Conservation (phyloP, 2,113 vertebrate species). For the Sceloporus undulatus region DNA sequence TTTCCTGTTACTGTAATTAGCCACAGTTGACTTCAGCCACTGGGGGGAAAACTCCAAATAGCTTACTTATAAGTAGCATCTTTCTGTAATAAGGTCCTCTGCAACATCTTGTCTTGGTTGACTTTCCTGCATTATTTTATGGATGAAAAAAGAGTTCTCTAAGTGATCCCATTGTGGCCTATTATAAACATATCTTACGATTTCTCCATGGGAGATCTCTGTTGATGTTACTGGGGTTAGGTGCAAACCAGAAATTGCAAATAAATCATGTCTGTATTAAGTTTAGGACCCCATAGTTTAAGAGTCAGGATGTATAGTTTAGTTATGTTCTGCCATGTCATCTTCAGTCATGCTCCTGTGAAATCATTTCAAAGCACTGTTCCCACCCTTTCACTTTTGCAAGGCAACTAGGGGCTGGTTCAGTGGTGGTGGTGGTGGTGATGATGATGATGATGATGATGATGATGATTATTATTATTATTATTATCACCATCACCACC, state of each 20-base stretch:
- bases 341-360: neutral
- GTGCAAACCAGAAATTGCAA: neutral
- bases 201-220: neutral
- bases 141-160: neutral
- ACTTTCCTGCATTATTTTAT: neutral
- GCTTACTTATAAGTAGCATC: neutral
- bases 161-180: constrained; percentile 8
- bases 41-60: neutral
- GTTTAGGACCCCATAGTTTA: neutral
- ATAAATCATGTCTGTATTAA: neutral
- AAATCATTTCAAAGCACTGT: neutral
- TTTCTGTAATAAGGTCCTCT: neutral
- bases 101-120: neutral
- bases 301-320: neutral
- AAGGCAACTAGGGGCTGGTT: neutral
- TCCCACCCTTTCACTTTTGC: neutral
- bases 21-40: neutral
- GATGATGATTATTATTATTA: too few species aligned
- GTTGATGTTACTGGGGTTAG: neutral
- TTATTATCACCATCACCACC: too few species aligned
- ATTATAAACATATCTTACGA: neutral
- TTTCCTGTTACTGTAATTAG: neutral
- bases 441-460: too few species aligned
- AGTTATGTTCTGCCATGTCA: neutral
- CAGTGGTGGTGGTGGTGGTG: too few species aligned